Percentiles rank a stretch among this genome's conserved stretches.
phyloP scores from a whole-genome alignment of 2,888 invertebrate species.

The Tinea semifulvella region DNA sequence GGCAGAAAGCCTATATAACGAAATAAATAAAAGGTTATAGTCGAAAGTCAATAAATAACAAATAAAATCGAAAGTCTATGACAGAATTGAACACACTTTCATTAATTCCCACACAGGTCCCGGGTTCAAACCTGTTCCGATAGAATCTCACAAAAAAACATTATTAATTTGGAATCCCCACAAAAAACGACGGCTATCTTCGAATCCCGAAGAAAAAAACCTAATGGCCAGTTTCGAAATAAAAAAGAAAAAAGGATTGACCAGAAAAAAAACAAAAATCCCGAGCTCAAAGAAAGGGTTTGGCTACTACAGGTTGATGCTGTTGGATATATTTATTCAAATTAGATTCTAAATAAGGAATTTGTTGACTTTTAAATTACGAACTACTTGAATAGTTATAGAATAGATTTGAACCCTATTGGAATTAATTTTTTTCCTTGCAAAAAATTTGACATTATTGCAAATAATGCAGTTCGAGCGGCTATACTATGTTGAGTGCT shows the following conservation, averaged over 20 bases:
- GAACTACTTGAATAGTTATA: too few species aligned
- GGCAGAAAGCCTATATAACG: too few species aligned
- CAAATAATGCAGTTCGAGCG: too few species aligned
- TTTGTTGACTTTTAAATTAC: too few species aligned
- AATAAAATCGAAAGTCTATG: conserved; percentile 24
- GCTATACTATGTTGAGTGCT: too few species aligned
- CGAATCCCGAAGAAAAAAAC: conserved; percentile 60
- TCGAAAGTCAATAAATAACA: conserved; percentile 5
- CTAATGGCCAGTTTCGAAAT: conserved; percentile 47
- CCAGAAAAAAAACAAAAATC: conserved; percentile 35
- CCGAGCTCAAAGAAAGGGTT: conserved; percentile 51
- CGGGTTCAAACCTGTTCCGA: conserved; percentile 42
- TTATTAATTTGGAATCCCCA: conserved; percentile 65
- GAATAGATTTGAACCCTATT: too few species aligned
- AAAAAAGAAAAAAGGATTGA: conserved; percentile 53
- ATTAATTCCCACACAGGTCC: conserved; percentile 51
- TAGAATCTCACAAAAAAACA: conserved; percentile 49
- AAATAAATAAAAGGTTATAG: too few species aligned
- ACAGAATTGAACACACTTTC: conserved; percentile 49
- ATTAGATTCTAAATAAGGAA: too few species aligned
- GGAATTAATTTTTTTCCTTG: too few species aligned
- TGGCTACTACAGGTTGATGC: conserved; percentile 42
- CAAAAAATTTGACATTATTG: too few species aligned
- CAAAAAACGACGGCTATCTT: conserved; percentile 58
- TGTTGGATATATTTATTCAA: too few species aligned